phyloP scores from a whole-genome alignment of 2,113 vertebrate species.

The Gorsachius goisagi region DNA sequence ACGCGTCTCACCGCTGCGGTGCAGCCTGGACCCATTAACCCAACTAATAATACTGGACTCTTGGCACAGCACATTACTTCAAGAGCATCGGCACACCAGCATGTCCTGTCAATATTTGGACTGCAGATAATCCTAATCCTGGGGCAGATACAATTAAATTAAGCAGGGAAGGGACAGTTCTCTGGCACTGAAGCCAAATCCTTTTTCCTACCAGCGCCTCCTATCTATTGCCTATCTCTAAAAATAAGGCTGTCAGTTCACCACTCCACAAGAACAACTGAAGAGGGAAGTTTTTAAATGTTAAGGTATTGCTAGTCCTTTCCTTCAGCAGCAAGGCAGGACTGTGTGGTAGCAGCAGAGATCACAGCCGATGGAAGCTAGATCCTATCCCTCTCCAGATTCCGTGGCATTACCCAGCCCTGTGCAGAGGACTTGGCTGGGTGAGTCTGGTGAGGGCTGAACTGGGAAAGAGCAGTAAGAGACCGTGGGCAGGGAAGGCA shows the following conservation, averaged over 20 bases:
- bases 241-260: neutral
- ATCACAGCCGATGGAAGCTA: neutral
- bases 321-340: neutral
- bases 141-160: neutral
- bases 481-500: neutral
- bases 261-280: too few relatives aligned
- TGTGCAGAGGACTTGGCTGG: neutral
- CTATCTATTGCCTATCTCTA: neutral
- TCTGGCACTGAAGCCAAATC: neutral
- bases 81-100: neutral
- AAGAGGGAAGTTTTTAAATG: neutral
- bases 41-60: neutral
- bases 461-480: neutral
- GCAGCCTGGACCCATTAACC: neutral
- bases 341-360: neutral
- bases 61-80: neutral
- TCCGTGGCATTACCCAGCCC: too few relatives aligned
- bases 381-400: too few relatives aligned
- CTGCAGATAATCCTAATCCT: neutral
- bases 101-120: neutral
- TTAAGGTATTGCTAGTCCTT: neutral
- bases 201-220: neutral
- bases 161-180: neutral
- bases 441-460: too few relatives aligned
- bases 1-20: rapidly evolving